Evolutionary conservation across 2,888 invertebrate species (phyloP).

Genomic region (Adela reaumurella): DNA sequence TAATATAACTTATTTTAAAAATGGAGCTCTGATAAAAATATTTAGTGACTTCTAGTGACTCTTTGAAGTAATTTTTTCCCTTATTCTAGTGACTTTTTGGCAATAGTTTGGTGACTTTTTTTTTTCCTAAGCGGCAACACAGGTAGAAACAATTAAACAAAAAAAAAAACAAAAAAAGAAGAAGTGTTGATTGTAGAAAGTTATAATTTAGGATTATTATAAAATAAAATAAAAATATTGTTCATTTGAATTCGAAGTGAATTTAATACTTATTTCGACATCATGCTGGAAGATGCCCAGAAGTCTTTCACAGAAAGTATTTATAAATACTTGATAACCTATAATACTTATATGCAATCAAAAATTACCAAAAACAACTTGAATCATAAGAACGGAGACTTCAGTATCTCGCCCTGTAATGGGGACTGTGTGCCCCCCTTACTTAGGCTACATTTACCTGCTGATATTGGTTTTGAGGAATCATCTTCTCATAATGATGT

Average conservation of each 20-base stretch:
- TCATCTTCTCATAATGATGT: constrained; percentile 2
- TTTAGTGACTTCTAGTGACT: too few relatives aligned
- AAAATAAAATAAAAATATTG: not conserved
- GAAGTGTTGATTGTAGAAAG: too few relatives aligned
- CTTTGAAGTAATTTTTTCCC: too few relatives aligned
- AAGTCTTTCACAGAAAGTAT: not conserved
- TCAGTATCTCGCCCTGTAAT: constrained; percentile 60
- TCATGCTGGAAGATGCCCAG: not conserved
- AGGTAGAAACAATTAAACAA: too few relatives aligned
- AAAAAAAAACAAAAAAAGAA: too few relatives aligned
- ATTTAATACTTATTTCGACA: too few relatives aligned
- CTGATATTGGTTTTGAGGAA: constrained; percentile 15
- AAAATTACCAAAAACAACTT: constrained; percentile 55
- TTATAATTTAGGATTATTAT: not conserved
- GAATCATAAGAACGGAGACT: constrained; percentile 56
- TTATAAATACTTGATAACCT: not conserved
- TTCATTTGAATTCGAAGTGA: too few relatives aligned
- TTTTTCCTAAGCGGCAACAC: too few relatives aligned
- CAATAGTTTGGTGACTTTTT: too few relatives aligned
- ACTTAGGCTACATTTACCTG: constrained; percentile 24
- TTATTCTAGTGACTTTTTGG: too few relatives aligned
- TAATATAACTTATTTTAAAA: too few relatives aligned
- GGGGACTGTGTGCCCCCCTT: constrained; percentile 56
- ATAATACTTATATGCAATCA: constrained; percentile 1
- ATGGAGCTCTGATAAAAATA: too few relatives aligned